Evolutionary conservation across 92 coral and sea anemone species (phyloP).

Genomic region (Epizoanthus fatuus): DNA sequence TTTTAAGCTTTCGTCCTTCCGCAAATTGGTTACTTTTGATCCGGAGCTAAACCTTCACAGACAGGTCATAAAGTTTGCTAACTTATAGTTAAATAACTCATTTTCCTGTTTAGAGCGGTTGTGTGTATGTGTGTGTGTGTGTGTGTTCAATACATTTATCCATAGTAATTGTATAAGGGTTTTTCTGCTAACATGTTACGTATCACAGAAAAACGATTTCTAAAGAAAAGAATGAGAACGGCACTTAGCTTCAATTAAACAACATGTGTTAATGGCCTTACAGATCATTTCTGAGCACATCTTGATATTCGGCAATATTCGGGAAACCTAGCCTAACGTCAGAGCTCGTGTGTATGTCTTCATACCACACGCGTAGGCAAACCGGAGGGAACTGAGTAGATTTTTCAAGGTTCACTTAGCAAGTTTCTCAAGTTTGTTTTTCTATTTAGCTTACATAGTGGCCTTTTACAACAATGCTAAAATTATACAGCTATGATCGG

Average conservation of each 20-base stretch:
- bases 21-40: constrained; percentile 26
- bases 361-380: constrained; percentile 47
- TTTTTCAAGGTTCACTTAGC: constrained; percentile 27
- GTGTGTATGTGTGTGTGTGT: too few relatives aligned
- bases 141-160: constrained; percentile 34
- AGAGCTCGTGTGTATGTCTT: constrained; percentile 7
- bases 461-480: constrained; percentile 78
- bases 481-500: constrained; percentile 92
- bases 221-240: constrained; percentile 50
- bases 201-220: constrained; percentile 40
- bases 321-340: constrained; percentile 46
- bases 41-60: not conserved
- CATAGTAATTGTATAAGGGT: constrained; percentile 25
- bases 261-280: constrained; percentile 89
- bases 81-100: not conserved
- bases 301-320: constrained; percentile 38
- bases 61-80: not conserved
- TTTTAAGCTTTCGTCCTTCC: constrained; percentile 26
- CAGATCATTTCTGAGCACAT: constrained; percentile 28
- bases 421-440: constrained; percentile 23
- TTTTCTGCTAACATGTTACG: constrained; percentile 44
- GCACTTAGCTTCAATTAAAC: constrained; percentile 94
- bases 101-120: constrained; percentile 28
- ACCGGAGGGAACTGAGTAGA: constrained; percentile 10
- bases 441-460: constrained; percentile 45